Evolutionary conservation across 1,140 invertebrate genomes (phyloP), one percentile per base, ranked within the genome.

Genomic region (Megalopta genalis): DNA sequence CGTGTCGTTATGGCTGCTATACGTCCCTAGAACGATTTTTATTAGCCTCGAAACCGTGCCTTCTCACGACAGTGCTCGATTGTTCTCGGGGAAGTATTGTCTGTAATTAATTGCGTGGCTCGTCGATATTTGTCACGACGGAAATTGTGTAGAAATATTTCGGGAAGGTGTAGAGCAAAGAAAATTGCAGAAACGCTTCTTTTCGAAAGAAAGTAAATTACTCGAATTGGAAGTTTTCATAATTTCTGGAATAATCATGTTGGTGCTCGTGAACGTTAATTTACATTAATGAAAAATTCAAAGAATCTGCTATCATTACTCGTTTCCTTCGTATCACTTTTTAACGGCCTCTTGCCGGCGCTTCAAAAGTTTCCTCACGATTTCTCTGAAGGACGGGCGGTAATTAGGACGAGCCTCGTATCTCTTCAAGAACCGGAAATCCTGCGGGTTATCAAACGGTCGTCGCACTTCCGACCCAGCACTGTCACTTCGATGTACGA

Each of bases 1-100:
- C 86, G 90, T 90, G 87, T 86, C 81, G 86, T 90, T 90, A 90
- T 90, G 85, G 88, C 88, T 80, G 70, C 85, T 85, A 83, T 83
- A 86, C 84, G 82, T 77, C 83, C 81, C 62, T 79, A 84, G 74
- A 87, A 88, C 81, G 80, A 91, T 90, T 92, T 92, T 92, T 90
- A 92, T 91, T 90, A 89, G 83, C 80, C 59, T 70, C 83, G 73
- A 37, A 76, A 87, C 81, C 64, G 86, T 80, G 27, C 32, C 72
- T 80, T 85, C 73, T 86, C 87, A 82, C 83, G 85, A 81, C 77
- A 85, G 57, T 67, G 46, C 21, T 16, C 75, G 46, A 80, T 86
- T 81, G 74, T 86, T 86, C 77, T 68, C 63, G 49, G 9, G 16
- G 32, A 42, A 63, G n/a, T 54, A 60, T 52, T 49, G 23, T 46